Percentiles rank a stretch among this genome's conserved stretches.
phyloP scores from a whole-genome alignment of 2,113 vertebrate genomes.

The Microtus oregoni region DNA sequence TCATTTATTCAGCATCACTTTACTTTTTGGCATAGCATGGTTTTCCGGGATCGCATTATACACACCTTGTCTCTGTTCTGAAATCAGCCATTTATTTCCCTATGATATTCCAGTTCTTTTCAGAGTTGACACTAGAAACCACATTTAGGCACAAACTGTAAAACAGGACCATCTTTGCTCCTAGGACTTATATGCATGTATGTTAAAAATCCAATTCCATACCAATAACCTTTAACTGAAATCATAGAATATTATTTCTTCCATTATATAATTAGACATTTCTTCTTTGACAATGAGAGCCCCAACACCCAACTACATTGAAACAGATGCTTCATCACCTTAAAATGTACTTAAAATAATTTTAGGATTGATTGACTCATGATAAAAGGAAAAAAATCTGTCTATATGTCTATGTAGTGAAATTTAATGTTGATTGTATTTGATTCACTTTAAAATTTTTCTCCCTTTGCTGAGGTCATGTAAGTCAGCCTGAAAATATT shows the following conservation, averaged over 20 bases:
- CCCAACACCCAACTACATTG: background rate
- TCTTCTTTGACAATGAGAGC: background rate
- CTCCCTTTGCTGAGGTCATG: background rate
- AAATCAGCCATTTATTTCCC: background rate
- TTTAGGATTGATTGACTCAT: background rate
- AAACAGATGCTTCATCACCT: background rate
- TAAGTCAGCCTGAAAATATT: background rate
- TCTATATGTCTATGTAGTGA: background rate
- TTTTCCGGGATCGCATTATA: background rate
- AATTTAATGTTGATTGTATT: background rate
- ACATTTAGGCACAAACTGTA: background rate
- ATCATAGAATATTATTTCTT: too few species aligned
- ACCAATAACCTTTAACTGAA: background rate
- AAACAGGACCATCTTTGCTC: background rate
- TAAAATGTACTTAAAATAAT: background rate
- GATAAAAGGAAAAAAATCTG: background rate
- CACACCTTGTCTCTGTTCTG: too few species aligned
- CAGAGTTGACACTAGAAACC: background rate
- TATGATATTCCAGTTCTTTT: background rate
- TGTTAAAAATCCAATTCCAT: background rate
- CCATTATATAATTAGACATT: background rate
- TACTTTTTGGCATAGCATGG: background rate
- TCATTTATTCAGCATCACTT: background rate
- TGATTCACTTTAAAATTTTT: background rate
- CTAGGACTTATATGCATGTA: background rate